Base-by-base conservation (phyloP, 2,888 invertebrate genomes). In the Phymatocera aterrima region DNA sequence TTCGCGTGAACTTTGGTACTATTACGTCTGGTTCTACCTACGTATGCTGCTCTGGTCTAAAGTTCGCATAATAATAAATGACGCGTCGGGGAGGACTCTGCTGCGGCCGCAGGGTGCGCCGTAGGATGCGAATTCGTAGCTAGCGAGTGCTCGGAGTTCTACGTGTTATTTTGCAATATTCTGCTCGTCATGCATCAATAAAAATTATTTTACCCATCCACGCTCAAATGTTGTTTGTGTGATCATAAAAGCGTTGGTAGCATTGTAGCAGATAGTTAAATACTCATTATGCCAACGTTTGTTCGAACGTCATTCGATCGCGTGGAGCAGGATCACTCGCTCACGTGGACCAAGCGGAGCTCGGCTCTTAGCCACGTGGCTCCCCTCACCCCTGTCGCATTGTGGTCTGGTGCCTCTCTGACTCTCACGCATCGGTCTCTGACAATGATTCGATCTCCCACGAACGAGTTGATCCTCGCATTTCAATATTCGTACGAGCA, bases 31-130 rank as follows among this genome's bases (percentile, higher is more conserved):
- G 28, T n/a, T 43, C 24, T 40, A 43, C n/a, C 6, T 21, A 12
- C 31, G 24, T 46, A 24, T 8, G 46, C 28, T 6, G 6, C 8
- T 12, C 18, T 1, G 21, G 72, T 72, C 72, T 72, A 51, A 72
- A 72, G 72, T 51, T 72, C 72, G 72, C 51, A 2, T 51, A 72
- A 72, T n/a, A n/a, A 72, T 72, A 72, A 10, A 21, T 72, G 72
- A 72, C 72, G 72, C 12, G 72, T 4, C 15, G 51, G 10, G 6
- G 2, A 18, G 24, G 34, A 40, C 24, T 18, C 21, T n/a, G 5
- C 24, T 34, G 15, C 43, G 21, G 18, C 28, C 8, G 28, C 46
- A 46, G 68, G 68, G 43, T 68, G 68, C 46, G 43, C 15, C 43
- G 15, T 15, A 68, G 43, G 65, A 68, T 68, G 43, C 46, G 2